Conservation (phyloP, 2,797 vertebrate species). For the Vespertilio murinus region DNA sequence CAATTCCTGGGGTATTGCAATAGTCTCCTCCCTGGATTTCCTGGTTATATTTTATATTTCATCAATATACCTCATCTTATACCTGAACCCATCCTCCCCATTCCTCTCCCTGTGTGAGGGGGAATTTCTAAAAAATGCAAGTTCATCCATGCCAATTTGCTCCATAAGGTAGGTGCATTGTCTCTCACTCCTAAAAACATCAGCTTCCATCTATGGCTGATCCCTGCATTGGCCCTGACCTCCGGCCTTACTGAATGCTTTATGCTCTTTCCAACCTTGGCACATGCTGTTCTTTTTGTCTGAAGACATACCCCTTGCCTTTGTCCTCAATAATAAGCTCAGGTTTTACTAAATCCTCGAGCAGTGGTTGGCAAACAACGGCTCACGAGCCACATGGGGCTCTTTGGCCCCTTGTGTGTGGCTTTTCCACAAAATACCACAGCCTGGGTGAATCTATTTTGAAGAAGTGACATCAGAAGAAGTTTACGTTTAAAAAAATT, state of each 20-base stretch:
- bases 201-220: background rate
- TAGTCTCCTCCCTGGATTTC: background rate
- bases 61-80: too few relatives aligned
- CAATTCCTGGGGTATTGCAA: background rate
- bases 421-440: too few relatives aligned
- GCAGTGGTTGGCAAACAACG: too few relatives aligned
- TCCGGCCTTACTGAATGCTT: background rate
- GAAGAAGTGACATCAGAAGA: too few relatives aligned
- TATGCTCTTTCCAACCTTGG: background rate
- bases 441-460: too few relatives aligned
- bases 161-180: background rate
- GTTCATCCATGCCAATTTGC: background rate
- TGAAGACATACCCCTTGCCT: background rate
- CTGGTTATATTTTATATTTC: background rate
- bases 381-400: too few relatives aligned
- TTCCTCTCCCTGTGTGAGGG: background rate
- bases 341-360: background rate
- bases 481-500: too few relatives aligned
- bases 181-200: background rate
- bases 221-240: background rate
- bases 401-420: too few relatives aligned
- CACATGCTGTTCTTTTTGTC: background rate
- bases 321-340: background rate
- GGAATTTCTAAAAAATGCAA: background rate
- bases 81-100: background rate